phyloP scores from a whole-genome alignment of 2,888 invertebrate genomes.

The Syritta pipiens region DNA sequence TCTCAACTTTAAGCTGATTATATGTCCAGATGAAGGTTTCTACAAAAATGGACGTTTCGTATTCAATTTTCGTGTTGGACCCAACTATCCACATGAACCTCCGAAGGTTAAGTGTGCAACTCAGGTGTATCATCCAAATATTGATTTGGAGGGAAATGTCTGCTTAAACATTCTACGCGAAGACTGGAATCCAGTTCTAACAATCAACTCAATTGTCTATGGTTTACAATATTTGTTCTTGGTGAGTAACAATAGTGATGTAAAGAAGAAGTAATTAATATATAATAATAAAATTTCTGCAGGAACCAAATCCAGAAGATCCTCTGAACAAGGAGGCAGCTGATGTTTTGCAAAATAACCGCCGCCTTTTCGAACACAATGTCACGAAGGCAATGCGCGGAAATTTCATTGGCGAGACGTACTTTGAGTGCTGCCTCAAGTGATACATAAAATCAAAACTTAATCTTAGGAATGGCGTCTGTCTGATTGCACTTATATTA shows the following conservation, averaged over 20 bases:
- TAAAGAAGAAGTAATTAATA: too few species aligned
- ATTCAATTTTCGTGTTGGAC: conserved; percentile 95
- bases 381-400: conserved; percentile 98
- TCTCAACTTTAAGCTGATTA: conserved; percentile 95
- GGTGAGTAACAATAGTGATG: conserved; percentile 81
- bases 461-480: conserved; percentile 78
- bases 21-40: conserved; percentile 98
- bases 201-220: conserved; percentile 98
- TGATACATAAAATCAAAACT: conserved; percentile 82
- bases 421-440: conserved; percentile 97
- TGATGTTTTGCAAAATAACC: conserved; percentile 96
- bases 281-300: too few species aligned
- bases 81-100: conserved; percentile 98
- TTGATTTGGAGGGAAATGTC: conserved; percentile 98
- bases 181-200: conserved; percentile 99
- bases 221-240: conserved; percentile 98
- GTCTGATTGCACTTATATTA: conserved; percentile 75
- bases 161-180: conserved; percentile 98
- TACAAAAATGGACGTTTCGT: conserved; percentile 96
- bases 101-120: conserved; percentile 99
- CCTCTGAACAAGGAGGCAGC: conserved; percentile 99
- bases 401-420: conserved; percentile 95
- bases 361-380: conserved; percentile 96
- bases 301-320: conserved; percentile 99
- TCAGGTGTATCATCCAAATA: conserved; percentile 98